phyloP scores from a whole-genome alignment of 2,113 vertebrate species.

The Nannobrachium achirus region DNA sequence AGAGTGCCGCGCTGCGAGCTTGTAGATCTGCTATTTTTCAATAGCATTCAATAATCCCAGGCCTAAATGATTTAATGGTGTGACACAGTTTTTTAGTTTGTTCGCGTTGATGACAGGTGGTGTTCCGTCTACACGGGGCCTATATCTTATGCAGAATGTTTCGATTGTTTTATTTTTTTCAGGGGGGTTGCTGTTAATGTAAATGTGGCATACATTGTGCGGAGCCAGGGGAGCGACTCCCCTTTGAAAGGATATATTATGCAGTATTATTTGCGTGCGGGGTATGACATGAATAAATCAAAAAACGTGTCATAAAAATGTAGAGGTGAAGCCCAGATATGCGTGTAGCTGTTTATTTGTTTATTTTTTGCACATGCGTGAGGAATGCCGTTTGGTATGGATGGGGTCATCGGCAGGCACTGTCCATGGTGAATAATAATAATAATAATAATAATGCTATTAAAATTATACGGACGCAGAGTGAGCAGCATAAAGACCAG shows the following conservation, averaged over 20 bases:
- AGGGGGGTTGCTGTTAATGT: conserved; percentile 21
- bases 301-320: conserved; percentile 29
- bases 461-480: too few relatives aligned
- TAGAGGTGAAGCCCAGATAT: conserved; percentile 1
- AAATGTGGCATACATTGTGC: conserved; percentile 36
- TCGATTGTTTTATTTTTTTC: too few relatives aligned
- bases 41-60: too few relatives aligned
- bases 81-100: conserved; percentile 70
- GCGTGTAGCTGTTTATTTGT: background rate
- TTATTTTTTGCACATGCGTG: conserved; percentile 13
- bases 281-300: conserved; percentile 56
- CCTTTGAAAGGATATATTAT: conserved; percentile 27
- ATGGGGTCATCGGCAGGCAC: conserved; percentile 39
- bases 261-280: conserved; percentile 14
- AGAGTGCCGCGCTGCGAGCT: too few relatives aligned
- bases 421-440: conserved; percentile 24
- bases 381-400: conserved; percentile 45
- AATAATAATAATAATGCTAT: too few relatives aligned
- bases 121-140: conserved; percentile 48
- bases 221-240: conserved; percentile 31
- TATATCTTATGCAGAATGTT: conserved; percentile 55
- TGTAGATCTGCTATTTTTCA: too few relatives aligned
- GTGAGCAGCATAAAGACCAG: too few relatives aligned
- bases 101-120: conserved; percentile 69
- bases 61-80: conserved; percentile 32